phyloP scores from a whole-genome alignment of 1,140 invertebrate genomes.

The Paramacrobiotus metropolitanus region DNA sequence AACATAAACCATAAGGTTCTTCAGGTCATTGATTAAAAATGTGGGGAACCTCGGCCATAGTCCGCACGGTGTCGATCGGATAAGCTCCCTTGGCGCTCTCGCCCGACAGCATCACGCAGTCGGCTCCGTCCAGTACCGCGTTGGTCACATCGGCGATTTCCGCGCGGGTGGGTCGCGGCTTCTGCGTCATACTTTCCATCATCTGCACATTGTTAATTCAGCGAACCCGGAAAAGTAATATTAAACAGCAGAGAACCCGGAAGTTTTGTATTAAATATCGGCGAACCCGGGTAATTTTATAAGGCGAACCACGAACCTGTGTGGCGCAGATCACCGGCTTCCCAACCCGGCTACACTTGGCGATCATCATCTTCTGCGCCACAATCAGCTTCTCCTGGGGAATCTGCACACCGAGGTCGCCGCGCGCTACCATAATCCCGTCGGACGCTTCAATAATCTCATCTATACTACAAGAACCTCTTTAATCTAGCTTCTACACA shows the following conservation, averaged over 20 bases:
- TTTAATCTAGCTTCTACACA: slow-evolving; percentile 19
- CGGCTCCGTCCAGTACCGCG: slow-evolving; percentile 38
- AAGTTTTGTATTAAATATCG: too few relatives aligned
- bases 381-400: slow-evolving; percentile 52
- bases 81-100: slow-evolving; percentile 37
- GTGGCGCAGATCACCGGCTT: slow-evolving; percentile 39
- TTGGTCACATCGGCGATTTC: slow-evolving; percentile 37
- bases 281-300: too few relatives aligned
- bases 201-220: slow-evolving; percentile 20
- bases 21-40: neutral
- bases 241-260: too few relatives aligned
- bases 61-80: slow-evolving; percentile 28
- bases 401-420: slow-evolving; percentile 27
- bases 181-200: slow-evolving; percentile 29
- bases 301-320: too few relatives aligned
- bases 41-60: slow-evolving; percentile 30
- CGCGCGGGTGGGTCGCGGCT: slow-evolving; percentile 33
- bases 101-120: slow-evolving; percentile 36
- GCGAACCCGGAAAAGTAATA: neutral
- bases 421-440: slow-evolving; percentile 27
- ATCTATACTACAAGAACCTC: slow-evolving; percentile 37
- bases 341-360: slow-evolving; percentile 23
- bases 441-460: slow-evolving; percentile 38
- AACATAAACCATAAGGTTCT: slow-evolving; percentile 4
- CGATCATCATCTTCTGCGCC: slow-evolving; percentile 40